phyloP scores from a whole-genome alignment of 2,888 invertebrate genomes.

The Plusia festucae region DNA sequence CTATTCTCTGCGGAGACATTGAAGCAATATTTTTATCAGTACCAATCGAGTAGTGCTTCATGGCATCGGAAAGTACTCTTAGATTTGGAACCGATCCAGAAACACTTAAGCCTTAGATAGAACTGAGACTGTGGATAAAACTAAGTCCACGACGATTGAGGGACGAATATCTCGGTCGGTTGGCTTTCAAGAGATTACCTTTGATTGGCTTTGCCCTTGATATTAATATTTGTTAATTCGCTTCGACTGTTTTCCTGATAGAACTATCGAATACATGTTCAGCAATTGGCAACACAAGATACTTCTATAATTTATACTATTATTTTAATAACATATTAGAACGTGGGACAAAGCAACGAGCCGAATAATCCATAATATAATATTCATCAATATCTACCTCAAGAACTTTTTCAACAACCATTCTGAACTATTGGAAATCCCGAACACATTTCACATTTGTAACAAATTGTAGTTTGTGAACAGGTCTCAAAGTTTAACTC shows the following conservation, averaged over 20 bases:
- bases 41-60: conserved; percentile 39
- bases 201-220: conserved; percentile 59
- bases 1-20: conserved; percentile 11
- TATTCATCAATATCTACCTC: conserved; percentile 7
- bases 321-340: neutral
- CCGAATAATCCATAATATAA: neutral
- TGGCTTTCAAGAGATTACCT: conserved; percentile 38
- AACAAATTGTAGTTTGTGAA: conserved; percentile 40
- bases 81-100: conserved; percentile 49
- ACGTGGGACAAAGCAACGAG: neutral
- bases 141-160: conserved; percentile 37
- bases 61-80: conserved; percentile 33
- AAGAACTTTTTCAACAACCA: conserved; percentile 11
- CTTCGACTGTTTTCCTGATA: conserved; percentile 54
- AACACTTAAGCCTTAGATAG: conserved; percentile 39
- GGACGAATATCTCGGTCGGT: conserved; percentile 37
- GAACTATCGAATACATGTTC: conserved; percentile 39
- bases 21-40: conserved; percentile 37
- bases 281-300: neutral
- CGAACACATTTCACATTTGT: conserved; percentile 36
- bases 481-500: conserved; percentile 30
- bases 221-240: conserved; percentile 56
- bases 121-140: conserved; percentile 43
- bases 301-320: neutral
- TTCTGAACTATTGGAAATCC: conserved; percentile 32